Evolutionary conservation across 2,113 vertebrate genomes (phyloP).

Genomic region (Laticauda laticaudata): DNA sequence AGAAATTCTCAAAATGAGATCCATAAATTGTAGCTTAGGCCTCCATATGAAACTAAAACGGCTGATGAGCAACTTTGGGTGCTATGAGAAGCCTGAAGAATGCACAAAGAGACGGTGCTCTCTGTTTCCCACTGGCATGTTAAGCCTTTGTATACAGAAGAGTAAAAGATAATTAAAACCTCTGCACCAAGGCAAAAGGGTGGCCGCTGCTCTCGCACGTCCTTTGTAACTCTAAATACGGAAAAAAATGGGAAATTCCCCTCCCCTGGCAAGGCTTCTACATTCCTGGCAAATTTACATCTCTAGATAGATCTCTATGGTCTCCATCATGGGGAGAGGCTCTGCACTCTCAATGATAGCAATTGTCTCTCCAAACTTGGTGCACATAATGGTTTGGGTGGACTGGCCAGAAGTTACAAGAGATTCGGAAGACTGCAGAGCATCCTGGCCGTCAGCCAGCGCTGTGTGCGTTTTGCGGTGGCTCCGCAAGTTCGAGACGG

Average conservation of each 20-base stretch:
- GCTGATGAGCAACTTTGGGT: neutral
- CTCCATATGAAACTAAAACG: neutral
- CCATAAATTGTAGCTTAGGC: neutral
- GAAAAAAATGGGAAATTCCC: slow-evolving; percentile 66
- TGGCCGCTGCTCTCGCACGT: neutral
- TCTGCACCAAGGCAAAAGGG: slow-evolving; percentile 43
- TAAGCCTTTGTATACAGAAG: neutral
- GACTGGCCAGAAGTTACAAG: slow-evolving; percentile 38
- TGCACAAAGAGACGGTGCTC: neutral
- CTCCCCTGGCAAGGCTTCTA: slow-evolving; percentile 73
- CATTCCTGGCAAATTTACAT: neutral
- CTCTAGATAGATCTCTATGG: slow-evolving; percentile 74
- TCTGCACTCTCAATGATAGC: slow-evolving; percentile 87
- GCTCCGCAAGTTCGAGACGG: slow-evolving; percentile 86
- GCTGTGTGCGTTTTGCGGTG: slow-evolving; percentile 81
- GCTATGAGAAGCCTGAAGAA: neutral
- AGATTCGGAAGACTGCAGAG: neutral
- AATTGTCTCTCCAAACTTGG: slow-evolving; percentile 87
- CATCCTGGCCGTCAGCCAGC: neutral
- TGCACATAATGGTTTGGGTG: slow-evolving; percentile 82
- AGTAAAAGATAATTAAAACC: neutral
- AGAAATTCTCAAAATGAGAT: neutral
- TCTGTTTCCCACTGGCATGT: neutral
- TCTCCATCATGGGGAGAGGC: slow-evolving; percentile 81
- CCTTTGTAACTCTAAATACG: neutral